Evolutionary conservation across 2,888 invertebrate species (phyloP).

Genomic region (Amblyjoppa fuscipennis): DNA sequence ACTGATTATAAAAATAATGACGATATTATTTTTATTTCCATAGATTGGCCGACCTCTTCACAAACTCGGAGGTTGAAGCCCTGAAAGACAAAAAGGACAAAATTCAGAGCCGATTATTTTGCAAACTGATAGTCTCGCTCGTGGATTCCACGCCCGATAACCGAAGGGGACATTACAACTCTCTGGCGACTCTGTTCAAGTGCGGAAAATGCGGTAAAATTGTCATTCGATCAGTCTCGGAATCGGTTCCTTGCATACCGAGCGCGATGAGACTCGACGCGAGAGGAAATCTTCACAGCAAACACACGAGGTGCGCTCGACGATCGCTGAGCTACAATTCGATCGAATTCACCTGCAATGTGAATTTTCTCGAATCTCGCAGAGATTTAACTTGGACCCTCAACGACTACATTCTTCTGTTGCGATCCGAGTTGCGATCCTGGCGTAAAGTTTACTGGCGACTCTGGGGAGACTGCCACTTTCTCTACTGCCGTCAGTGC

Average conservation of each 20-base stretch:
- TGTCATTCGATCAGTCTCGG: slow-evolving; percentile 90
- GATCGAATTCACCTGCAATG: neutral
- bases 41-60: slow-evolving; percentile 94
- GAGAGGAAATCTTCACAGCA: slow-evolving; percentile 90
- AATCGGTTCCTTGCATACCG: slow-evolving; percentile 91
- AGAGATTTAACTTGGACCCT: slow-evolving; percentile 93
- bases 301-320: slow-evolving; percentile 88
- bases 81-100: slow-evolving; percentile 96
- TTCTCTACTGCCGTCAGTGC: slow-evolving; percentile 92
- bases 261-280: slow-evolving; percentile 90
- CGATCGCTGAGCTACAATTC: neutral
- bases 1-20: no score
- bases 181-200: slow-evolving; percentile 91
- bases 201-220: slow-evolving; percentile 92
- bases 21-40: neutral
- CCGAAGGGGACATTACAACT: slow-evolving; percentile 92
- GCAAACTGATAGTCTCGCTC: slow-evolving; percentile 92
- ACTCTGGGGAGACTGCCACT: slow-evolving; percentile 96
- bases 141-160: slow-evolving; percentile 92
- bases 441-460: slow-evolving; percentile 98
- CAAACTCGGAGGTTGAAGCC: slow-evolving; percentile 94
- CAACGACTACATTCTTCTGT: slow-evolving; percentile 91
- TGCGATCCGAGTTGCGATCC: slow-evolving; percentile 92
- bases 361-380: neutral
- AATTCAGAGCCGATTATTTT: slow-evolving; percentile 93